These are phyloP conservation scores for Daubentonia madagascariensis DNA, from an alignment of 2,113 vertebrate genomes.

Conservation along the genomic window DNA sequence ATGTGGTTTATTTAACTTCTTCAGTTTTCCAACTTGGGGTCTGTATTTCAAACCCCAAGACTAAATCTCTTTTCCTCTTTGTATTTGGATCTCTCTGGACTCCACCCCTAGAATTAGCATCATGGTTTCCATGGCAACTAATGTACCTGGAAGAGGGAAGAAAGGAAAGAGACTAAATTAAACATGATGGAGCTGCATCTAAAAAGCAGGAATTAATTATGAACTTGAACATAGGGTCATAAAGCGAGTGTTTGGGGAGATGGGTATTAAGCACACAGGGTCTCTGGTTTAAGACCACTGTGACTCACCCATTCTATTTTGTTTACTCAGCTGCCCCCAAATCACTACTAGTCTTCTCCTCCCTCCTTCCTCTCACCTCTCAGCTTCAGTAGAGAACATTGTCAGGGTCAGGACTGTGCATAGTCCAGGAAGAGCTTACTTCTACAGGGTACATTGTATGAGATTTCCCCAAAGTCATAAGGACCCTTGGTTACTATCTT, in stretches of 20 bases:
- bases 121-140: slow-evolving; percentile 66
- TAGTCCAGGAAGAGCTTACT: not conserved
- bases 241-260: not conserved
- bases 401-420: not conserved
- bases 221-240: not conserved
- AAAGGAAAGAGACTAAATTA: slow-evolving; percentile 51
- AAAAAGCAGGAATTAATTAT: slow-evolving; percentile 42
- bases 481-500: not conserved
- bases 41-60: slow-evolving; percentile 2
- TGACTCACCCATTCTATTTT: not conserved
- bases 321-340: not conserved
- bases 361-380: not conserved
- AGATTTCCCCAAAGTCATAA: not conserved
- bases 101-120: slow-evolving; percentile 51
- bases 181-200: slow-evolving; percentile 6
- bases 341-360: not conserved
- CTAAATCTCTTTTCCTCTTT: slow-evolving; percentile 34
- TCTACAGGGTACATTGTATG: not conserved
- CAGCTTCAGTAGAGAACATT: not conserved
- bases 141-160: slow-evolving; percentile 22
- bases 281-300: not conserved
- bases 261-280: not conserved
- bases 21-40: not conserved
- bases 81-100: slow-evolving; percentile 34
- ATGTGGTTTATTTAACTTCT: slow-evolving; percentile 9